Evolutionary conservation across 2,888 invertebrate species (phyloP).

Genomic region (Tetragnatha montana): DNA sequence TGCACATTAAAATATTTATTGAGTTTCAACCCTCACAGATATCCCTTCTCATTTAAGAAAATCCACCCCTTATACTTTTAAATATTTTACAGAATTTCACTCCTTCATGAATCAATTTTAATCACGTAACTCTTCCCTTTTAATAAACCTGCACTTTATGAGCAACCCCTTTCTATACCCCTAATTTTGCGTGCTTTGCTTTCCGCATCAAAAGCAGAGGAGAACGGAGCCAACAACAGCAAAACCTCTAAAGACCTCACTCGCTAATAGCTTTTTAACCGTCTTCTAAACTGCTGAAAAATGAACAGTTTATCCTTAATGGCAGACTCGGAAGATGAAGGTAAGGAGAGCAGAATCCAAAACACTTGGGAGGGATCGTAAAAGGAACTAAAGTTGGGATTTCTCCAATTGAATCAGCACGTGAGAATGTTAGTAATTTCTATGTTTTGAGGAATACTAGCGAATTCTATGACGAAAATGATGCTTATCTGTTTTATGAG

Average conservation of each 20-base stretch:
- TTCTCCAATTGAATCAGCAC: background rate
- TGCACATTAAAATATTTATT: too few species aligned
- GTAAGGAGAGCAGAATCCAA: background rate
- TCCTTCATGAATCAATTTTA: too few species aligned
- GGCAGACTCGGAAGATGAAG: background rate
- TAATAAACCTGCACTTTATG: too few species aligned
- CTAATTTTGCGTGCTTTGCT: background rate
- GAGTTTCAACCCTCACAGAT: too few species aligned
- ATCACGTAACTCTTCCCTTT: too few species aligned
- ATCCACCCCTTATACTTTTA: too few species aligned
- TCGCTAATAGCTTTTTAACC: slow-evolving; percentile 49
- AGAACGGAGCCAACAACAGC: background rate
- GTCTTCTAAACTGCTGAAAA: slow-evolving; percentile 27
- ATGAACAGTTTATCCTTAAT: slow-evolving; percentile 19
- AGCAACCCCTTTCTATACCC: background rate
- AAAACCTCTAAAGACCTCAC: background rate
- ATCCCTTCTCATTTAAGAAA: too few species aligned
- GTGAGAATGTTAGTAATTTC: background rate
- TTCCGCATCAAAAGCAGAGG: background rate
- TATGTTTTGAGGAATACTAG: background rate
- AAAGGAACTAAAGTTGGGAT: background rate
- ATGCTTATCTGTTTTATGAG: too few species aligned
- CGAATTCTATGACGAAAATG: background rate
- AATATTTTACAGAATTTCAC: too few species aligned
- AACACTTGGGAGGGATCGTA: background rate